These are phyloP conservation scores for Lydus trimaculatus DNA, from an alignment of 2,888 invertebrate genomes.

Conservation along the genomic window DNA sequence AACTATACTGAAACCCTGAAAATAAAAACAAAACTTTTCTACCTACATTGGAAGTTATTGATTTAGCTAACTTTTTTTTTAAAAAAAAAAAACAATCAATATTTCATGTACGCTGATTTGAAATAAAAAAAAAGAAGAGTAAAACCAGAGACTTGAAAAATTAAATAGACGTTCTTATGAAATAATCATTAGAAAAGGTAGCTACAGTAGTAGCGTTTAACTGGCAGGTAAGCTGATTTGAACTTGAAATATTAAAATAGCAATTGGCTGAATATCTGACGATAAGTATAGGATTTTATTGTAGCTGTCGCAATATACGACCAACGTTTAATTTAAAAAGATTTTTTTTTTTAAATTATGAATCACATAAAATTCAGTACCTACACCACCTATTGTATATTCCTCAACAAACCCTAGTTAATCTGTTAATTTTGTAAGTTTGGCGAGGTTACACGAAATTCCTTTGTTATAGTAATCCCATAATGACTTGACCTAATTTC, in stretches of 20 bases:
- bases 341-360: too few species aligned
- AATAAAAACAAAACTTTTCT: neutral
- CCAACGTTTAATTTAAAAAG: neutral
- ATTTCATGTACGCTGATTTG: neutral
- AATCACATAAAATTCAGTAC: too few species aligned
- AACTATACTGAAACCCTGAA: neutral
- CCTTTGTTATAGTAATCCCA: neutral
- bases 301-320: neutral
- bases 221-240: neutral
- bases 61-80: neutral
- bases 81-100: neutral
- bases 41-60: neutral
- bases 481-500: neutral
- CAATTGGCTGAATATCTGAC: neutral
- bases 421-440: too few species aligned
- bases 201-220: neutral
- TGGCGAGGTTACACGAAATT: too few species aligned
- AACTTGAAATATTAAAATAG: constrained; percentile 1
- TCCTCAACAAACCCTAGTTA: too few species aligned
- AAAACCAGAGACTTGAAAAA: neutral
- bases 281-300: neutral
- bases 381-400: too few species aligned
- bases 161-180: neutral
- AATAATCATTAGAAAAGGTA: neutral
- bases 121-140: neutral